phyloP scores from a whole-genome alignment of 2,888 invertebrate genomes.

The Aphelenchoides bicaudatus region DNA sequence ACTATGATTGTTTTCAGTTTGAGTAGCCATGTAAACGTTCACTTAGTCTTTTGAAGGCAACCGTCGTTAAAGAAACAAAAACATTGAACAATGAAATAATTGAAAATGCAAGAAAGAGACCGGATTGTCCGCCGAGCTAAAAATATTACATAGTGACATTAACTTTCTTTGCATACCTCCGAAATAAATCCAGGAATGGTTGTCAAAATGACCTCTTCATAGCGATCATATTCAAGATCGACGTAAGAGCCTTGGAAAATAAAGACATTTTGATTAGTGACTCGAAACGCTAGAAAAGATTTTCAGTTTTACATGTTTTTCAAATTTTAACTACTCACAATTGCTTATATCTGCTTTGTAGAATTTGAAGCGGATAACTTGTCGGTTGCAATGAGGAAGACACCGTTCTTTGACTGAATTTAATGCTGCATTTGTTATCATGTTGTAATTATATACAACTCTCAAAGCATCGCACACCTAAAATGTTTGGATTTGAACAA shows the following conservation, averaged over 20 bases:
- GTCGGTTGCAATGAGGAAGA: slow-evolving; percentile 16
- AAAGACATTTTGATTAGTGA: background rate
- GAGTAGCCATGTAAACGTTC: background rate
- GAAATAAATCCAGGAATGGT: slow-evolving; percentile 37
- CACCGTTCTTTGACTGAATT: slow-evolving; percentile 18
- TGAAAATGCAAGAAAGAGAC: slow-evolving; percentile 34
- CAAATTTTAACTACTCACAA: no score
- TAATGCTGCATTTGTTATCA: slow-evolving; percentile 18
- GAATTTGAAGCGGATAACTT: slow-evolving; percentile 8
- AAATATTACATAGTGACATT: no score
- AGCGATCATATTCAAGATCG: slow-evolving; percentile 26
- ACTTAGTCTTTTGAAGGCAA: background rate
- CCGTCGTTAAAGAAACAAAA: slow-evolving; percentile 13
- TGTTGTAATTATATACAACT: slow-evolving; percentile 27
- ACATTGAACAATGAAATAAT: slow-evolving; percentile 32
- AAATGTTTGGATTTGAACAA: no score
- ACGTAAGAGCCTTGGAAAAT: slow-evolving; percentile 11
- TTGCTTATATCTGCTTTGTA: slow-evolving; percentile 17
- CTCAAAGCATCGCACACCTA: slow-evolving; percentile 26
- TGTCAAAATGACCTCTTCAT: slow-evolving; percentile 33
- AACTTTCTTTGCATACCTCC: no score
- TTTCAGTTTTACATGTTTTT: no score
- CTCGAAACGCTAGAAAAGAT: no score
- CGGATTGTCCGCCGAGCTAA: slow-evolving; percentile 34
- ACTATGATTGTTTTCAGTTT: no score